phyloP scores from a whole-genome alignment of 2,797 vertebrate species.

The Euthynnus affinis region DNA sequence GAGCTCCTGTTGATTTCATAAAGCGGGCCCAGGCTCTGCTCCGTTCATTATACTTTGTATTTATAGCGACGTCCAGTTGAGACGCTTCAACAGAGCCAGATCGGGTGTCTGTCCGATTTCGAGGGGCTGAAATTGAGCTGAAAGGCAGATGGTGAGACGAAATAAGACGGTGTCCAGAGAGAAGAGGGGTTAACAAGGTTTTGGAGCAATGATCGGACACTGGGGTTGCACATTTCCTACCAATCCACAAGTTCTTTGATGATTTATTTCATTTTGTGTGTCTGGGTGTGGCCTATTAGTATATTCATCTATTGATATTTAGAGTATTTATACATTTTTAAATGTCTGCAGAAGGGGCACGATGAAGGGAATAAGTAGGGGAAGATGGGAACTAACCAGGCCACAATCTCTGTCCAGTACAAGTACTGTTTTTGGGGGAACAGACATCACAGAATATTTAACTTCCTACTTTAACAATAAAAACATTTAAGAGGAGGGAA shows the following conservation, averaged over 20 bases:
- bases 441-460: neutral
- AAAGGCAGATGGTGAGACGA: slow-evolving; percentile 74
- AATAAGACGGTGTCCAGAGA: slow-evolving; percentile 62
- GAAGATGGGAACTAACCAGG: neutral
- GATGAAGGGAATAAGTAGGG: neutral
- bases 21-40: slow-evolving; percentile 41
- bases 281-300: neutral
- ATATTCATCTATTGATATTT: slow-evolving; percentile 1
- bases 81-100: slow-evolving; percentile 31
- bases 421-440: neutral
- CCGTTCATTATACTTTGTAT: slow-evolving; percentile 66
- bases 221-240: slow-evolving; percentile 8
- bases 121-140: slow-evolving; percentile 66
- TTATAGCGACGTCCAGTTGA: slow-evolving; percentile 61
- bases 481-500: neutral
- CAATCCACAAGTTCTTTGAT: slow-evolving; percentile 10
- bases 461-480: neutral
- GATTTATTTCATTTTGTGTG: slow-evolving; percentile 24
- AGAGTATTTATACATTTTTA: neutral
- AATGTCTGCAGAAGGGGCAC: neutral
- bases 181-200: slow-evolving; percentile 69
- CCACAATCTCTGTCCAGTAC: neutral
- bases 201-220: slow-evolving; percentile 49
- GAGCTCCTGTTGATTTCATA: slow-evolving; percentile 55
- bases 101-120: slow-evolving; percentile 67